Percentiles rank a stretch among this genome's conserved stretches.
phyloP scores from a whole-genome alignment of 2,113 vertebrate species.

The Montifringilla adamsi region DNA sequence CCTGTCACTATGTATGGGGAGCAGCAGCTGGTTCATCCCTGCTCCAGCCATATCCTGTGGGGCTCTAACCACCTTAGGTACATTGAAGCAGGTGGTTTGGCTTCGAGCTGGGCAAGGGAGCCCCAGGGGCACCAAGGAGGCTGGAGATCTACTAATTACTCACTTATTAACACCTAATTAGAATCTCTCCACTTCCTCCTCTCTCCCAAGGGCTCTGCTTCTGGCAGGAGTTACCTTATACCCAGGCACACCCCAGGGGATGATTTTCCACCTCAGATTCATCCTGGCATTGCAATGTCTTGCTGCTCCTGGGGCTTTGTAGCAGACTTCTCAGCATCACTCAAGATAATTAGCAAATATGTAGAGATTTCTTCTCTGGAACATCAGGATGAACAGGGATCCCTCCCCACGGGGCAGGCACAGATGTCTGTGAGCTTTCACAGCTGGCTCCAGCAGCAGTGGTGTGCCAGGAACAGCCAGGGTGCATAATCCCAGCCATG shows the following conservation, averaged over 20 bases:
- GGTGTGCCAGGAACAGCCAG: background rate
- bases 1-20: rapidly evolving
- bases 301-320: background rate
- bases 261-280: background rate
- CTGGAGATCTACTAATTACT: background rate
- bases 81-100: background rate
- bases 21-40: background rate
- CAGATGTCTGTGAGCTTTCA: background rate
- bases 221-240: background rate
- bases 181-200: background rate
- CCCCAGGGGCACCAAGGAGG: background rate
- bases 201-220: background rate
- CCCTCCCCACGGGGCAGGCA: background rate
- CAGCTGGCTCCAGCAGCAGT: background rate
- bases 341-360: background rate
- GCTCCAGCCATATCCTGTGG: rapidly evolving
- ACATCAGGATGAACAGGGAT: background rate
- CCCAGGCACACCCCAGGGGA: background rate
- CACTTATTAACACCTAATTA: background rate
- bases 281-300: background rate
- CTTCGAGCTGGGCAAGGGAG: background rate
- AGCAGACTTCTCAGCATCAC: background rate
- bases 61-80: background rate
- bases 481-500: background rate
- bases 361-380: background rate